Evolutionary conservation across 1,140 invertebrate species (phyloP).

Genomic region (Mycetomoellerius zeteki): DNA sequence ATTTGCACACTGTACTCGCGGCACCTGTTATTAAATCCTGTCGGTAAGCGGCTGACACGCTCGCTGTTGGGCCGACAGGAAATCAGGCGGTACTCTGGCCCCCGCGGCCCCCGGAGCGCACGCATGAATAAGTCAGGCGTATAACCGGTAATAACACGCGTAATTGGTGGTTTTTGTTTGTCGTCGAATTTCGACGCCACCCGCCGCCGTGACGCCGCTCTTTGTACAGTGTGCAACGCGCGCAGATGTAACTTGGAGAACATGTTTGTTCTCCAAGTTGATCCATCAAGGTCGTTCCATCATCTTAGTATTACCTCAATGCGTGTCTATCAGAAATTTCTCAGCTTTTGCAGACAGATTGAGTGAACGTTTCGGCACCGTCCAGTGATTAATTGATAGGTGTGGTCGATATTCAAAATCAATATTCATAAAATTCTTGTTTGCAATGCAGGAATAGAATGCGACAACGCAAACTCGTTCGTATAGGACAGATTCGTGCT

Average conservation of each 20-base stretch:
- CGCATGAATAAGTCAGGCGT: slow-evolving; percentile 60
- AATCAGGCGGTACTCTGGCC: slow-evolving; percentile 44
- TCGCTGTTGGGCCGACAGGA: slow-evolving; percentile 58
- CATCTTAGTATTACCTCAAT: neutral
- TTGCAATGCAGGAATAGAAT: neutral
- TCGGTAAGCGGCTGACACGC: slow-evolving; percentile 63
- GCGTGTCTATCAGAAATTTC: neutral
- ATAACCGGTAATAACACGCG: slow-evolving; percentile 61
- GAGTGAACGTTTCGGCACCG: neutral
- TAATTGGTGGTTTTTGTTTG: slow-evolving; percentile 63
- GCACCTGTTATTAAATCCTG: slow-evolving; percentile 66
- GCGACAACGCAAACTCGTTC: slow-evolving; percentile 13
- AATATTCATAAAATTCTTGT: slow-evolving; percentile 25
- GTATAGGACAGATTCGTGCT: slow-evolving; percentile 19
- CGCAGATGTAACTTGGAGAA: neutral
- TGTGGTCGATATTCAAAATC: neutral
- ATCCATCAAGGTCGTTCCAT: slow-evolving; percentile 17
- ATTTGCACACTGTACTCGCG: slow-evolving; percentile 63
- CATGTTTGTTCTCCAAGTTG: slow-evolving; percentile 29
- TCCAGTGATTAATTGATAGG: slow-evolving; percentile 14
- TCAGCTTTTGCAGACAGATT: neutral
- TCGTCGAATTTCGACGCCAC: slow-evolving; percentile 64
- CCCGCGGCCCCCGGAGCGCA: slow-evolving; percentile 42
- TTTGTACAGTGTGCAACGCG: neutral
- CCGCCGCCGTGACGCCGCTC: slow-evolving; percentile 27